Conservation (phyloP, 2,888 invertebrate genomes). For the Phengaris alcon region DNA sequence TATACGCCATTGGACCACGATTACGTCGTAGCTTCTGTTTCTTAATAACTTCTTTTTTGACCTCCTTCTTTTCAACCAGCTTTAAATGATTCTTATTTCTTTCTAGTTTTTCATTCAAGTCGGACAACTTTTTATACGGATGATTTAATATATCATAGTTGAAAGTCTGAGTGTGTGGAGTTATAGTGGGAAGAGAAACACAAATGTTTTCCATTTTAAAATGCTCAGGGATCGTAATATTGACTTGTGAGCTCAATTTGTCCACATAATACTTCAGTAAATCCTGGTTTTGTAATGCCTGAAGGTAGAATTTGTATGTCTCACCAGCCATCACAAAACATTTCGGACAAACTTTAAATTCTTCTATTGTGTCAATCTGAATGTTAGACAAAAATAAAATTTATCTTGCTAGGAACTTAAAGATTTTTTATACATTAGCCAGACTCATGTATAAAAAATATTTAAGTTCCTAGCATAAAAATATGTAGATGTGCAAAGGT, state of each 20-base stretch:
- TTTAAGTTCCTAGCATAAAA: no score
- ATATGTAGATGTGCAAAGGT: no score
- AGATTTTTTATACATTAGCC: no score
- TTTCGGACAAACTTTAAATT: constrained; percentile 56
- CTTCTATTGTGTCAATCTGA: constrained; percentile 52
- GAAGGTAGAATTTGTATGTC: constrained; percentile 60
- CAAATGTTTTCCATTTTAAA: constrained; percentile 47
- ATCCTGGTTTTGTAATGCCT: constrained; percentile 51
- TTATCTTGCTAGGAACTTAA: not conserved
- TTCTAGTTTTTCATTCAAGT: constrained; percentile 37
- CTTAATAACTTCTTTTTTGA: constrained; percentile 1
- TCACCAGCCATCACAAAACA: constrained; percentile 57
- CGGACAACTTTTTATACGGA: constrained; percentile 36
- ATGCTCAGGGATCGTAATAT: constrained; percentile 46
- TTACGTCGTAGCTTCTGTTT: constrained; percentile 48
- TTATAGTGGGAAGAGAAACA: constrained; percentile 50
- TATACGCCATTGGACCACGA: constrained; percentile 57
- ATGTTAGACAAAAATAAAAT: constrained; percentile 36
- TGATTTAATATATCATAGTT: constrained; percentile 51
- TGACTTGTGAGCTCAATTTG: constrained; percentile 48
- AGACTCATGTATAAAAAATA: no score
- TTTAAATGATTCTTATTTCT: not conserved
- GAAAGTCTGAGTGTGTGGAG: constrained; percentile 43
- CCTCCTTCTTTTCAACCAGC: constrained; percentile 31
- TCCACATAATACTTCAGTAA: constrained; percentile 55